Evolutionary conservation across 2,888 invertebrate genomes (phyloP), one percentile per base, ranked within the genome.

Genomic region (Perizoma flavofasciatum): DNA sequence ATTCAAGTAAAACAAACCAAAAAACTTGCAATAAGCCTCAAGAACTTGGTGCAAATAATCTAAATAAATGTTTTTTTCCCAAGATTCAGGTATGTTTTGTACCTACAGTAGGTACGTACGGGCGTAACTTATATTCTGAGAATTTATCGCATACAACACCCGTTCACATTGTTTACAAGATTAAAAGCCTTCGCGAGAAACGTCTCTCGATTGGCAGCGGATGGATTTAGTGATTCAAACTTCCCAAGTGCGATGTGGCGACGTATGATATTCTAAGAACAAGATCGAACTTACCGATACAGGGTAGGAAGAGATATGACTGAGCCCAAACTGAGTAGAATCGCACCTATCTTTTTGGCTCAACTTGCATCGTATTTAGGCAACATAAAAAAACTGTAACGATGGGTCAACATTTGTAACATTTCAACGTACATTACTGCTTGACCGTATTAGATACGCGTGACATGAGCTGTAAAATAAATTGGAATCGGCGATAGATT

Each of bases 131-230:
- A 22, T 55, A 41, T 41, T 49, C 48, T 55, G 1, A 49, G 49
- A 47, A 54, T 55, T 34, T 43, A 55, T 34, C n/a, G 40, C 44
- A 44, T 37, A 11, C 37, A 48, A 35, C 48, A 43, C n/a, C 43
- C 43, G 39, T 45, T 22, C 22, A 46, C 46, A 57, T 55, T 66
- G 52, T 66, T 66, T 61, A 56, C 55, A 59, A 61, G 53, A 61
- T 55, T 61, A 45, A 61, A 58, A 61, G 61, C 55, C 51, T 58
- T 59, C 44, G 50, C 58, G 43, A 54, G 45, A 53, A 45, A 55
- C 47, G 46, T 45, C 46, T 49, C 49, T 56, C 53, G 22, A 39
- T 59, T 49, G 35, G 22, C 52, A 49, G 39, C 34, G 48, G 10
- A 44, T 53, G 48, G 43, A 49, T 49, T 47, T 22, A 41, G 47